Evolutionary conservation across 2,797 vertebrate genomes (phyloP), one percentile per base, ranked within the genome.

Genomic region (Labeo calbasu): DNA sequence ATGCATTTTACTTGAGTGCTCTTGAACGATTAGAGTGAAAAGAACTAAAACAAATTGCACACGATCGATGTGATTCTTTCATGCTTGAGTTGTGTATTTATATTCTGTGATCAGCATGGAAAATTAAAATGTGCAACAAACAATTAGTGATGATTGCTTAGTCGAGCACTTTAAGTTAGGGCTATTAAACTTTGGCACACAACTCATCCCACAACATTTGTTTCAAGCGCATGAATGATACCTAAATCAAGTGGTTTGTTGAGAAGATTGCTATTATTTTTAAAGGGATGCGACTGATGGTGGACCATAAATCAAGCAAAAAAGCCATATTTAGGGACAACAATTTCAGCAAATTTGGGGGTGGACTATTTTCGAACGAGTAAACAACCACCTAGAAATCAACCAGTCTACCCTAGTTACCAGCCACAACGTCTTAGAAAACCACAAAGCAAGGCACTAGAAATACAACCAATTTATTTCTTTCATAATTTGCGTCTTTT

Each of bases 1-100:
- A 82, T 11, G 66, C 43, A 40, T 50, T 73, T 81, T 19, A 40
- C 81, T 53, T 7, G 10, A 73, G 59, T 19, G 70, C 70, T 75
- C n/a, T 25, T 65, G 10, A 73, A 19, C 28, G 14, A 75, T 75
- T 25, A 63, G 46, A 0, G 36, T 71, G 11, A 73, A 25, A 48
- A 53, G 13, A 13, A 36, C 11, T 55, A 1, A 25, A 17, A 77
- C 32, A 76, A 43, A 57, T 61, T 61, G 6, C 28, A 53, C 2
- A 19, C 2, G 51, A 77, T 77, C n/a, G 23, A 83, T 55, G 5
- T 12, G 36, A 48, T n/a, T 19, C n/a, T 63, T 75, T 82, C 66
- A 46, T 66, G 51, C 36, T 57, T 11, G 32, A 55, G 51, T 25
- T 28, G 57, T 43, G 32, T 43, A 43, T 69, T 76, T 57, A 15